Conservation (phyloP, 2,113 vertebrate species). For the Pantherophis guttatus region DNA sequence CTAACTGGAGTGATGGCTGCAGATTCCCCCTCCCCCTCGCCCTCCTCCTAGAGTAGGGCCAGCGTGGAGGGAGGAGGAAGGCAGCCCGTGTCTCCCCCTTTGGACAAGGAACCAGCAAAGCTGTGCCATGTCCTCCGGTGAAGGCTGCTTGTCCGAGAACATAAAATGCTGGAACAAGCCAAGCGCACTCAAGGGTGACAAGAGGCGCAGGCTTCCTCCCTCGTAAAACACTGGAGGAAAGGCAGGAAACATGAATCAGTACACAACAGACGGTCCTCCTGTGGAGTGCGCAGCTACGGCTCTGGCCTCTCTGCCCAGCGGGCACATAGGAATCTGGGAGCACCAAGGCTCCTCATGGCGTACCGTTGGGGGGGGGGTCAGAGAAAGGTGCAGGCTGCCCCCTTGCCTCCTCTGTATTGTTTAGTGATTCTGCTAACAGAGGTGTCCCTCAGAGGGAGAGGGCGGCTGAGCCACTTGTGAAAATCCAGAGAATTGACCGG, state of each 20-base stretch:
- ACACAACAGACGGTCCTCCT: background rate
- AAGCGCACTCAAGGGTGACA: conserved; percentile 54
- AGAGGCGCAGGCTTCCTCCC: conserved; percentile 5
- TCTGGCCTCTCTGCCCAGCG: background rate
- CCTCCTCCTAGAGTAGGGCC: conserved; percentile 28
- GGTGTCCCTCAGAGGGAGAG: background rate
- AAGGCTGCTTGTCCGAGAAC: conserved; percentile 65
- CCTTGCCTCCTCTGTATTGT: background rate
- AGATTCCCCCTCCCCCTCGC: rapidly evolving
- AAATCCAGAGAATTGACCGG: background rate
- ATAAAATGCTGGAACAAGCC: conserved; percentile 43
- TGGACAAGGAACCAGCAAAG: conserved; percentile 40
- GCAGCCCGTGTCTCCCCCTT: conserved; percentile 36
- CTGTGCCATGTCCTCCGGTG: conserved; percentile 67
- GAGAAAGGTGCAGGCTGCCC: background rate
- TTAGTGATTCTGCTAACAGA: background rate
- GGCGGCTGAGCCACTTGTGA: background rate
- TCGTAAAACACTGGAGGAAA: background rate
- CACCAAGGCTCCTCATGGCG: background rate
- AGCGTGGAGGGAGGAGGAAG: conserved; percentile 40
- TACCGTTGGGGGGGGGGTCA: background rate
- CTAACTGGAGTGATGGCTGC: background rate
- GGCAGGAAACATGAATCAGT: background rate
- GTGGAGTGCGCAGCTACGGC: rapidly evolving
- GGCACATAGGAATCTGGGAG: background rate